Conservation (phyloP, 2,888 invertebrate genomes). For the Corbicula japonica region DNA sequence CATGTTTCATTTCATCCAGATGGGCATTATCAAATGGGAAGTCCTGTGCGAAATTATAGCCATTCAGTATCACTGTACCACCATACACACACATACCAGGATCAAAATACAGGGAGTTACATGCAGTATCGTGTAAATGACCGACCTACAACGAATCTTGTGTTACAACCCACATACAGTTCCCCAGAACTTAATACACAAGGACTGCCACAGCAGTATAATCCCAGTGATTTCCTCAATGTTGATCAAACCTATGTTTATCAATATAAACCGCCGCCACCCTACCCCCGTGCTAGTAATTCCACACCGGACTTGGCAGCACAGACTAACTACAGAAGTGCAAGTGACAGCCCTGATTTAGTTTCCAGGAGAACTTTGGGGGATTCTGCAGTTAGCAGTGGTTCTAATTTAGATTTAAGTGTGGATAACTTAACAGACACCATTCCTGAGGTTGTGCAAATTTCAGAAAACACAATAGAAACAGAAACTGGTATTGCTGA, state of each 20-base stretch:
- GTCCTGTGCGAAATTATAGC: slow-evolving; percentile 72
- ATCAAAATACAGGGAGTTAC: slow-evolving; percentile 56
- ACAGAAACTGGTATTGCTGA: slow-evolving; percentile 53
- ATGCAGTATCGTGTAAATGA: slow-evolving; percentile 73
- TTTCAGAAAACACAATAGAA: slow-evolving; percentile 46
- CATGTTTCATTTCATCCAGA: slow-evolving; percentile 52
- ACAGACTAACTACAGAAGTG: slow-evolving; percentile 70
- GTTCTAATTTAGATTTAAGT: slow-evolving; percentile 76
- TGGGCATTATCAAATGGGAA: slow-evolving; percentile 76
- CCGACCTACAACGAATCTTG: slow-evolving; percentile 78
- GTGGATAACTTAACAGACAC: slow-evolving; percentile 74
- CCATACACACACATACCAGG: slow-evolving; percentile 74
- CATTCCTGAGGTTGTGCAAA: slow-evolving; percentile 65
- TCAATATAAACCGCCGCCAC: slow-evolving; percentile 92
- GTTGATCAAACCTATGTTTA: slow-evolving; percentile 88
- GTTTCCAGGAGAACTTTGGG: slow-evolving; percentile 89
- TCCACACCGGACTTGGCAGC: slow-evolving; percentile 94
- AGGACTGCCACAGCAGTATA: slow-evolving; percentile 76
- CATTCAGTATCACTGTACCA: slow-evolving; percentile 76
- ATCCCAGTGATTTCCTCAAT: slow-evolving; percentile 67
- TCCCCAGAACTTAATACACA: slow-evolving; percentile 85
- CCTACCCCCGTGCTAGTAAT: slow-evolving; percentile 92
- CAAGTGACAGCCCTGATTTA: slow-evolving; percentile 82
- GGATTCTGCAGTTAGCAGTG: slow-evolving; percentile 66
- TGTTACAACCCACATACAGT: slow-evolving; percentile 85